Evolutionary conservation across 2,113 vertebrate genomes (phyloP).

Genomic region (Amphiprion percula): DNA sequence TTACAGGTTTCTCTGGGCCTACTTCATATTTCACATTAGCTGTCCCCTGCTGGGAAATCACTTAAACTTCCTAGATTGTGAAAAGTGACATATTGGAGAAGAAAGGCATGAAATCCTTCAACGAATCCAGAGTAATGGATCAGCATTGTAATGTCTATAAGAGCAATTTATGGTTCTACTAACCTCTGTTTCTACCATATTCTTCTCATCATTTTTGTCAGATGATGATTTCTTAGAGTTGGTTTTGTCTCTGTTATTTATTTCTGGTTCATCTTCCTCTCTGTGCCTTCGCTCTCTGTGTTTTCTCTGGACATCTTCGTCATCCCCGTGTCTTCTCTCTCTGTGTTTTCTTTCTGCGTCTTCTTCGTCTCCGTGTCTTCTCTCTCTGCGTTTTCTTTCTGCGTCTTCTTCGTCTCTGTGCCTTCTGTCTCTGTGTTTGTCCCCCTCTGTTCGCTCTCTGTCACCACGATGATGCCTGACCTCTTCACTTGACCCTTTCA

Average conservation of each 20-base stretch:
- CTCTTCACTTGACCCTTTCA: conserved; percentile 54
- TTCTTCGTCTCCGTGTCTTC: conserved; percentile 52
- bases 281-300: conserved; percentile 20
- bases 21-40: conserved; percentile 26
- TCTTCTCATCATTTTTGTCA: conserved; percentile 38
- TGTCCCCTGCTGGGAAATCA: conserved; percentile 34
- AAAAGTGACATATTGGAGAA: not conserved
- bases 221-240: conserved; percentile 43
- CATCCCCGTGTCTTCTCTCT: conserved; percentile 64
- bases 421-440: conserved; percentile 67
- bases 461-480: conserved; percentile 61
- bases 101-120: not conserved
- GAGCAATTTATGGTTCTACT: not conserved
- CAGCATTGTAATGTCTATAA: not conserved
- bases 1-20: conserved; percentile 68
- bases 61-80: conserved; percentile 52
- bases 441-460: conserved; percentile 69
- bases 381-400: conserved; percentile 36
- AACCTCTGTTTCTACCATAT: conserved; percentile 76
- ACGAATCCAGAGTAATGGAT: not conserved
- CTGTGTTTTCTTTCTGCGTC: conserved; percentile 68
- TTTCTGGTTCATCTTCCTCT: conserved; percentile 64
- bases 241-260: conserved; percentile 57
- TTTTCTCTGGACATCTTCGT: conserved; percentile 50
- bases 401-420: conserved; percentile 64